Conservation (phyloP, 2,797 vertebrate species). For the Neosalanx taihuensis region DNA sequence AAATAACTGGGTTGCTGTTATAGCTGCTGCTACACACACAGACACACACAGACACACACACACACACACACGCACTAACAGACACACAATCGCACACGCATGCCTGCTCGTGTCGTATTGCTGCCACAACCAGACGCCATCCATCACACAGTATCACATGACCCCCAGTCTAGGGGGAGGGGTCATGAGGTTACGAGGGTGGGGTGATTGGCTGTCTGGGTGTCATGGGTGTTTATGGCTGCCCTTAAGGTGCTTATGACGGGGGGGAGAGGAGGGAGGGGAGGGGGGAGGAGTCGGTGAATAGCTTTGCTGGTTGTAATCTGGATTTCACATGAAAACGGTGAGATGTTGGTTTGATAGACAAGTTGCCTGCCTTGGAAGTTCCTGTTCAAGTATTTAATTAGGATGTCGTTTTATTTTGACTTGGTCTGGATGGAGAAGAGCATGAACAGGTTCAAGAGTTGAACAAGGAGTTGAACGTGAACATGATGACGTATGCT, state of each 20-base stretch:
- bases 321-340: too few species aligned
- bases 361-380: too few species aligned
- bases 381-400: too few species aligned
- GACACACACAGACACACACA: background rate
- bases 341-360: too few species aligned
- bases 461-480: too few species aligned
- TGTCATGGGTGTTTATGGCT: slow-evolving; percentile 47
- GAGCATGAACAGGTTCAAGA: too few species aligned
- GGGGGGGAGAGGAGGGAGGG: too few species aligned
- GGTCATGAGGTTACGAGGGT: slow-evolving; percentile 19
- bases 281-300: background rate
- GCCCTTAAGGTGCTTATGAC: slow-evolving; percentile 44
- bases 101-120: too few species aligned
- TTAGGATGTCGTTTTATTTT: too few species aligned
- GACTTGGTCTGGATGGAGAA: too few species aligned
- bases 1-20: background rate
- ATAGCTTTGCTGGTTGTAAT: too few species aligned
- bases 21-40: background rate
- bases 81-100: background rate
- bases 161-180: slow-evolving; percentile 17
- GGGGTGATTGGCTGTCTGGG: slow-evolving; percentile 20
- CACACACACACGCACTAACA: background rate
- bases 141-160: slow-evolving; percentile 25
- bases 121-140: slow-evolving; percentile 1
- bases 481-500: too few species aligned